A percentile compares a stretch with the other conserved stretches of the same genome.
phyloP scores from a whole-genome alignment of 2,888 invertebrate species.

The Quadriops clusia region DNA sequence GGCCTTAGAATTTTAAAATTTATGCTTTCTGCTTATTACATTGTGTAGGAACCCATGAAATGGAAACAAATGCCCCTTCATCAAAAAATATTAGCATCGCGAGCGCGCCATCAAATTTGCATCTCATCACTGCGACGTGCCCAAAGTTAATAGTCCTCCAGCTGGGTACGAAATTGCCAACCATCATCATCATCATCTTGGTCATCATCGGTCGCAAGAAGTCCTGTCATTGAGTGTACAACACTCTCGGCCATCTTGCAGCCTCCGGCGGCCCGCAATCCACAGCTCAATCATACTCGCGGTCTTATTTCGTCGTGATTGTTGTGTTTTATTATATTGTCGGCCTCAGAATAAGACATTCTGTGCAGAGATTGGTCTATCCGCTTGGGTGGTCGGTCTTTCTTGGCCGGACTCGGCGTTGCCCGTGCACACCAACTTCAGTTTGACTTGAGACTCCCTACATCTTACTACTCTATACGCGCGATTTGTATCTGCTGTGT shows the following conservation, averaged over 20 bases:
- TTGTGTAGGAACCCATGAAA: too few relatives aligned
- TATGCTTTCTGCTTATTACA: too few relatives aligned
- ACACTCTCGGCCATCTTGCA: constrained; percentile 8
- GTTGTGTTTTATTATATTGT: constrained; percentile 37
- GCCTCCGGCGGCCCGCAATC: constrained; percentile 30
- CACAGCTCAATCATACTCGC: constrained; percentile 37
- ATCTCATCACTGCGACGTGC: too few relatives aligned
- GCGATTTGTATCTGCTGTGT: constrained; percentile 24
- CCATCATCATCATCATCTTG: constrained; percentile 13
- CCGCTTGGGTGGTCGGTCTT: constrained; percentile 37
- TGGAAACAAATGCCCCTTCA: too few relatives aligned
- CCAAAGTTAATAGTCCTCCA: constrained; percentile 12
- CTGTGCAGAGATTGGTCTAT: constrained; percentile 38
- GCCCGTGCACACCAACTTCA: constrained; percentile 24
- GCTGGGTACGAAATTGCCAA: constrained; percentile 12
- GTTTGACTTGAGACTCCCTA: constrained; percentile 27
- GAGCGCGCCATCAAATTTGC: too few relatives aligned
- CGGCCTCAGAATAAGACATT: constrained; percentile 37
- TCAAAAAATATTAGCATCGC: too few relatives aligned
- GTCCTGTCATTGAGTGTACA: constrained; percentile 5
- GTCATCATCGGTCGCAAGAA: constrained; percentile 8
- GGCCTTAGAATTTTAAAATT: too few relatives aligned
- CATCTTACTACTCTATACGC: constrained; percentile 25
- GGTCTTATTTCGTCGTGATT: constrained; percentile 35
- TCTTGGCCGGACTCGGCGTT: constrained; percentile 22